Conservation (phyloP, 2,113 vertebrate genomes). For the Bos taurus region DNA sequence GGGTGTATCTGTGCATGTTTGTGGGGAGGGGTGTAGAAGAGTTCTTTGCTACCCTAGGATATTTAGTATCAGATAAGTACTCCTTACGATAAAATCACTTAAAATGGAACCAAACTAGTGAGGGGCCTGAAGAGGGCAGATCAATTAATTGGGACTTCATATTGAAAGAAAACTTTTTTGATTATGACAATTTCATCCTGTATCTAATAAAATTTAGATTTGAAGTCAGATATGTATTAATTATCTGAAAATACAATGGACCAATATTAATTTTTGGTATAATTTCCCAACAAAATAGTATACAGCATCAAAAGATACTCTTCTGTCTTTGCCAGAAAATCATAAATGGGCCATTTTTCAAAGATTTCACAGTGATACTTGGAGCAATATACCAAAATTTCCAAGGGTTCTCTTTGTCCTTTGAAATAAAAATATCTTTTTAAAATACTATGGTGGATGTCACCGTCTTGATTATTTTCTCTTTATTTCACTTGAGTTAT, state of each 20-base stretch:
- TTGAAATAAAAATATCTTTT: not conserved
- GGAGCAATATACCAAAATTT: not conserved
- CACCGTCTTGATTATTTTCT: not conserved
- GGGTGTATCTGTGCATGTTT: not conserved
- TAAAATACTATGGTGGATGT: not conserved
- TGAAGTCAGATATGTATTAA: not conserved
- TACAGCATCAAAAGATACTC: not conserved
- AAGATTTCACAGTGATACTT: not conserved
- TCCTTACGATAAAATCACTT: not conserved
- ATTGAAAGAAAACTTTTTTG: not conserved
- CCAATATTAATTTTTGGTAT: not conserved
- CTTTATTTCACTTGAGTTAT: not conserved
- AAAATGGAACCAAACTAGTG: not conserved
- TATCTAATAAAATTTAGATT: not conserved
- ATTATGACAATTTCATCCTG: not conserved
- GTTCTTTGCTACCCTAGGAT: not conserved
- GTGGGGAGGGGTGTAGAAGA: too few relatives aligned
- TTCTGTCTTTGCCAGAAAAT: not conserved
- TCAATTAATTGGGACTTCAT: not conserved
- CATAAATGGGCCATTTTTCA: not conserved
- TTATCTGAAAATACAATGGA: not conserved
- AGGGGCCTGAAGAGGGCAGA: rapidly evolving
- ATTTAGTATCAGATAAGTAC: not conserved
- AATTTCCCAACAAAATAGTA: not conserved
- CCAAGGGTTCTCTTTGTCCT: not conserved